Evolutionary conservation across 2,888 invertebrate species (phyloP).

Genomic region (Pegoplata infirma): DNA sequence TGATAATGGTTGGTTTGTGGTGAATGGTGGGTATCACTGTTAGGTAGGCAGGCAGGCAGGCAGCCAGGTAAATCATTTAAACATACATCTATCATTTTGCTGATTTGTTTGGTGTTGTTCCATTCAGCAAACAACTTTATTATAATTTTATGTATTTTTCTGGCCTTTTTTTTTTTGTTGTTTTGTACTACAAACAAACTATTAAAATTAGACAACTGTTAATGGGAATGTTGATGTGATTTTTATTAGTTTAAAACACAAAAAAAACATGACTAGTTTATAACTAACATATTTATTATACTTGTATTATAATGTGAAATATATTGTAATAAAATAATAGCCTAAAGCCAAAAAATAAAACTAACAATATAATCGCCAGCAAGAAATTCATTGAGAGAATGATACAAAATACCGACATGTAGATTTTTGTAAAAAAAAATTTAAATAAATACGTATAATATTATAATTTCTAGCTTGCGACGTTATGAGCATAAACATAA

Average conservation of each 20-base stretch:
- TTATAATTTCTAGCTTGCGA: no score
- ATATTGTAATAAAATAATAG: constrained; percentile 5
- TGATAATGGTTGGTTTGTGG: no score
- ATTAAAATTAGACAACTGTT: constrained; percentile 47
- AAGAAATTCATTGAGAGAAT: neutral
- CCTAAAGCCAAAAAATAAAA: constrained; percentile 3
- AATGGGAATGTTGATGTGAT: constrained; percentile 58
- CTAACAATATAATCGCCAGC: no score
- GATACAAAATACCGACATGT: neutral
- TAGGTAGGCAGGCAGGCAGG: no score
- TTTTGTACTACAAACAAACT: neutral
- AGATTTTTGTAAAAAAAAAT: no score
- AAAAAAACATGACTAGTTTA: constrained; percentile 38
- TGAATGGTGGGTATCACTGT: no score
- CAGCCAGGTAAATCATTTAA: no score
- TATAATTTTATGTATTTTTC: constrained; percentile 22
- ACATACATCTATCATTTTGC: constrained; percentile 29
- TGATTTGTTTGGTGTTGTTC: neutral
- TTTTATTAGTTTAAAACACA: constrained; percentile 58
- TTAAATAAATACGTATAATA: no score
- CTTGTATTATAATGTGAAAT: no score
- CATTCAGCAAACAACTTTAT: constrained; percentile 34
- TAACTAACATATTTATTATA: no score
- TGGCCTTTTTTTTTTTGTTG: constrained; percentile 8
- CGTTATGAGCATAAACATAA: no score